Evolutionary conservation across 2,888 invertebrate species (phyloP).

Genomic region (Kryphioiulus occultus): DNA sequence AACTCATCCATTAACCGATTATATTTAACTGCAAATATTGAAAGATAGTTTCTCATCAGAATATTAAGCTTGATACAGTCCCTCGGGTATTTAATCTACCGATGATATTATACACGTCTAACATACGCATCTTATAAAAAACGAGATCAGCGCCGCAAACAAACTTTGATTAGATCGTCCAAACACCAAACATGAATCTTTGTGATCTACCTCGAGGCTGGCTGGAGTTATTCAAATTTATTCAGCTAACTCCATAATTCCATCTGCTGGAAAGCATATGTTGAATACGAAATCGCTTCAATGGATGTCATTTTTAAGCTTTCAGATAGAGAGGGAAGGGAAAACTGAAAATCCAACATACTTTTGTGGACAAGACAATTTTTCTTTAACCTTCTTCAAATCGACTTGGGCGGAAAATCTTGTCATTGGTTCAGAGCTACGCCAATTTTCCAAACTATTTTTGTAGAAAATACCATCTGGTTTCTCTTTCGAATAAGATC

Average conservation of each 20-base stretch:
- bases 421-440: too few relatives aligned
- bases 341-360: too few relatives aligned
- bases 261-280: background rate
- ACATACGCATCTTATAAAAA: background rate
- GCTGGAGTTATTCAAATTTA: conserved; percentile 4
- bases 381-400: too few relatives aligned
- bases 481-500: too few relatives aligned
- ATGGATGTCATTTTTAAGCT: too few relatives aligned
- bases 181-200: background rate
- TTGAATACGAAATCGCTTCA: background rate
- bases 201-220: background rate
- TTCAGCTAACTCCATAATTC: background rate
- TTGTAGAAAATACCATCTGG: too few relatives aligned
- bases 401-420: too few relatives aligned
- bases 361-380: too few relatives aligned
- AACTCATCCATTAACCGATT: background rate
- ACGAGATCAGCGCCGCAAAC: background rate
- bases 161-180: background rate
- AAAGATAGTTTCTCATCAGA: background rate
- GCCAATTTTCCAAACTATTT: too few relatives aligned
- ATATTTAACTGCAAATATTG: background rate
- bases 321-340: too few relatives aligned
- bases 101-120: background rate
- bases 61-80: background rate
- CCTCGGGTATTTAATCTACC: background rate